Conservation (phyloP, 2,113 vertebrate species). For the Pseudopipra pipra region DNA sequence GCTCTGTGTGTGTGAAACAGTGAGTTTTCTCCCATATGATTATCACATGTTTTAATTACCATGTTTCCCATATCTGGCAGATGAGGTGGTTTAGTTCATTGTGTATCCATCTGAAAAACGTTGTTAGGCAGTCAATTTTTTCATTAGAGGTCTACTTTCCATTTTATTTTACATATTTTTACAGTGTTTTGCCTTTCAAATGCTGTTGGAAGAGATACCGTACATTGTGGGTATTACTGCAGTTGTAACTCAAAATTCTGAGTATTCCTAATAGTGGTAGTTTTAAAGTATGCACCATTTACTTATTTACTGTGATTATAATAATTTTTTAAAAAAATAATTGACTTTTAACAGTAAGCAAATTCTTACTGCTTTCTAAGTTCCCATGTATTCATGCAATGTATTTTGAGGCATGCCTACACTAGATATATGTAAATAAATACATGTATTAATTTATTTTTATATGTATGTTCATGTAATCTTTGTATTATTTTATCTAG, state of each 20-base stretch:
- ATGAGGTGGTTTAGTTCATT: not conserved
- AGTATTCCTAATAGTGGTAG: not conserved
- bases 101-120: not conserved
- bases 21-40: not conserved
- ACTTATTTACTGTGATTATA: not conserved
- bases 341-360: not conserved
- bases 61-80: not conserved
- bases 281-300: not conserved
- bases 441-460: not conserved
- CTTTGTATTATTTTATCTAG: not conserved
- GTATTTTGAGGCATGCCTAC: not conserved
- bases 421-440: not conserved
- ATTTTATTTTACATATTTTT: not conserved
- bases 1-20: not conserved
- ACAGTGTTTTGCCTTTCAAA: not conserved
- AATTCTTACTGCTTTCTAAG: not conserved
- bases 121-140: not conserved
- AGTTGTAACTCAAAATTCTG: not conserved
- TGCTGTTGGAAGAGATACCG: not conserved
- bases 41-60: not conserved
- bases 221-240: not conserved
- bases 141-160: not conserved
- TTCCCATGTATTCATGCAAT: not conserved
- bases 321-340: not conserved
- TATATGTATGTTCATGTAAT: not conserved